Evolutionary conservation across 1,140 invertebrate genomes (phyloP), one percentile per base, ranked within the genome.

Genomic region (Conus betulinus): DNA sequence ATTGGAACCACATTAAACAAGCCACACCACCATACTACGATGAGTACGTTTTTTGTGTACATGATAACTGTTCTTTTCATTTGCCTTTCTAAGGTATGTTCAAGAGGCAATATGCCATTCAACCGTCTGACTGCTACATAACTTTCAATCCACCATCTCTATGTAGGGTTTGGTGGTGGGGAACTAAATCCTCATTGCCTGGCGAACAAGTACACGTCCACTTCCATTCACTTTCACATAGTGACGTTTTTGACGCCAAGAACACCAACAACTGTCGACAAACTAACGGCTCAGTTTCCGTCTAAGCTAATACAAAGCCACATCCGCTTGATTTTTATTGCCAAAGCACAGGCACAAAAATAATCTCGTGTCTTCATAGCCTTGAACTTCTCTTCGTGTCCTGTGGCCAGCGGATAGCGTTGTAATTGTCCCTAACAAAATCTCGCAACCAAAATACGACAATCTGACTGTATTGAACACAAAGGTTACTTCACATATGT

Each of bases 131-230:
- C 67, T 6, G 67, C 11, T 71, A 71, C 67, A 71, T 71, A 71
- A 71, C 67, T 71, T 71, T 71, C 67, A 71, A 20, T 71, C 67
- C 67, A 71, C 67, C 67, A 71, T 71, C 67, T 11, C 67, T 71
- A 17, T 71, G 67, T 71, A 17, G 67, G 15, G 15, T 71, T 23
- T 71, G 67, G 67, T 71, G 6, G 67, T 71, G 23, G 67, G 6
- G 7, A 17, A n/a, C 6, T 71, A 11, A 23, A 23, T 71, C 20
- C 67, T 23, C 67, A n/a, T 6, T 71, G 67, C 20, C 67, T 71
- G 6, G 67, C 23, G 20, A 71, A 71, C 67, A 71, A 71, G 67
- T 23, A 71, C 67, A 71, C 67, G 67, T 71, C 67, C 67, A 71
- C 67, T 71, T 13, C 67, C 67, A 71, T 71, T n/a, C 67, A 71